Evolutionary conservation across 2,113 vertebrate genomes (phyloP).

Genomic region (Accipiter virgatus): DNA sequence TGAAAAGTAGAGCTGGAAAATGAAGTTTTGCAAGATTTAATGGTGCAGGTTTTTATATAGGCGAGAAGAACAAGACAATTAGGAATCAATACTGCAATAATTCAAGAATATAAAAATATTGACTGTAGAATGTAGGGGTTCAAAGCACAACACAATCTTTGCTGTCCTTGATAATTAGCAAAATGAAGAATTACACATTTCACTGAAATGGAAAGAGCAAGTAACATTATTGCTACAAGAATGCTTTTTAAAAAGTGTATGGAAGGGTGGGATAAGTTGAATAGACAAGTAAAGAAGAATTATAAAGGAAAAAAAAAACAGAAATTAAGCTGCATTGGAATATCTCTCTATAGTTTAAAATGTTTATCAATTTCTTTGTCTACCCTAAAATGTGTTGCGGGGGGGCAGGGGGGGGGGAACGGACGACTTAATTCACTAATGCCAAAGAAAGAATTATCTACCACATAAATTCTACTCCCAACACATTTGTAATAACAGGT

Average conservation of each 20-base stretch:
- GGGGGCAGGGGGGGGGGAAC: fast-evolving
- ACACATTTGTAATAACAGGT: background rate
- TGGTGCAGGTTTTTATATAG: background rate
- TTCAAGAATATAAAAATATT: background rate
- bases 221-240: background rate
- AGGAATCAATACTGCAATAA: background rate
- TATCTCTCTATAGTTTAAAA: background rate
- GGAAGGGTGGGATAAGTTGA: background rate
- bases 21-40: background rate
- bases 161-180: background rate
- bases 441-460: background rate
- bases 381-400: background rate
- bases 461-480: background rate
- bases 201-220: background rate
- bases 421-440: background rate
- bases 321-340: background rate
- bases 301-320: background rate
- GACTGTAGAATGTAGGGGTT: background rate
- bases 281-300: background rate
- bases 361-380: background rate
- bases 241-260: background rate
- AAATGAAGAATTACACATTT: background rate
- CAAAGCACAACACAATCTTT: background rate
- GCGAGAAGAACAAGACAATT: background rate
- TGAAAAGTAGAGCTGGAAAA: background rate